Conservation (phyloP, 2,797 vertebrate genomes). For the Gobio occitaniae region DNA sequence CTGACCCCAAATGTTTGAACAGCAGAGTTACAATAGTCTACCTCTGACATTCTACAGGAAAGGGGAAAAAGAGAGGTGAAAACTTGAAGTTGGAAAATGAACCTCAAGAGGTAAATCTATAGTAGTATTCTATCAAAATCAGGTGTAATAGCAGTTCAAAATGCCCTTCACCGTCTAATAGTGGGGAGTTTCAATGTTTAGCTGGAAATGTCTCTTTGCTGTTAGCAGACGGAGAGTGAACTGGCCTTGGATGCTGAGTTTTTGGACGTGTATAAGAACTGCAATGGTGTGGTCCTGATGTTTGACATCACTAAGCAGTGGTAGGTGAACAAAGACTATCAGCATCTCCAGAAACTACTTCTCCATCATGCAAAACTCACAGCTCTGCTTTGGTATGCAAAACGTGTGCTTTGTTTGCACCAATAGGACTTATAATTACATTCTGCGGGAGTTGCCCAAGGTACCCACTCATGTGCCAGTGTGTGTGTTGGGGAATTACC, state of each 20-base stretch:
- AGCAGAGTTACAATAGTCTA: background rate
- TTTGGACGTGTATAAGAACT: conserved; percentile 98
- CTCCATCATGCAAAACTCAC: background rate
- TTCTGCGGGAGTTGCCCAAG: conserved; percentile 93
- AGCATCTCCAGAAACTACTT: background rate
- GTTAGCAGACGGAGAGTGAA: conserved; percentile 86
- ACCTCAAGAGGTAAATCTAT: conserved; percentile 90
- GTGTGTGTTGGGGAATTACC: conserved; percentile 94
- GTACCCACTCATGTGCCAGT: conserved; percentile 95
- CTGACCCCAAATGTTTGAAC: background rate
- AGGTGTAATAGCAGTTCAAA: background rate
- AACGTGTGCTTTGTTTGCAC: background rate
- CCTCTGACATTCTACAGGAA: conserved; percentile 77
- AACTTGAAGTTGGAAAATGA: conserved; percentile 96
- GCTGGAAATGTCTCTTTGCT: background rate
- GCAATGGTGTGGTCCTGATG: conserved; percentile 98
- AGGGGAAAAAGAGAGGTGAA: conserved; percentile 92
- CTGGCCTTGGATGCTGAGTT: conserved; percentile 98
- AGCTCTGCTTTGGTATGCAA: background rate
- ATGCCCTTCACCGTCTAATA: background rate
- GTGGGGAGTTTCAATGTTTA: background rate
- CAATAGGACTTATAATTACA: conserved; percentile 95
- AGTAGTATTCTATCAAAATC: background rate
- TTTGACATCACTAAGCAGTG: conserved; percentile 99
- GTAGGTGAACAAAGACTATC: conserved; percentile 72